Base-by-base conservation (phyloP, 1,140 invertebrate genomes). In the Drosophila parvula region DNA sequence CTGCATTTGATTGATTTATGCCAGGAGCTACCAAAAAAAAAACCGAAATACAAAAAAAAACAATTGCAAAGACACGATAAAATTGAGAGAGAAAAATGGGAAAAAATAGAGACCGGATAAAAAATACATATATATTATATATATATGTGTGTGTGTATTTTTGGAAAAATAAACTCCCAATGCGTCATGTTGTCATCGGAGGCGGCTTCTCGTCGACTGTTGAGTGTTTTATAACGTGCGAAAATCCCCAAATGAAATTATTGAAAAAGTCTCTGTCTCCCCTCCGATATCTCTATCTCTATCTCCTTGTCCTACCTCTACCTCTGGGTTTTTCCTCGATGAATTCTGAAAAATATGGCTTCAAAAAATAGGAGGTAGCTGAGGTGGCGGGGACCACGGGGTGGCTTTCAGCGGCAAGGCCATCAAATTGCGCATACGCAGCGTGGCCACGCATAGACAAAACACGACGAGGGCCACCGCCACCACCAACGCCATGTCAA, bases 1-100 rank as follows among this genome's bases (percentile, higher is more conserved):
- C 83, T 88, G 76, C 71, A 79, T 82, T 86, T 86, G 83, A 86
- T 86, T 86, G 82, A 86, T 86, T 86, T 86, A 88, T 86, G 83
- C 64, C 56, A 55, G 65, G 47, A 74, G 65, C 69, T 50, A 28
- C 45, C 55, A 68, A 38, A 51, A 63, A 64, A 38, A 43, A 65
- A 30, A 27, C 11, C 60, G 43, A 51, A 44, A 30, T 16, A 10
- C 18, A 27, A 14, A 11, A 53, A 48, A 59, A 34, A 51, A 43
- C 6, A 43, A 47, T 36, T 57, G 38, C 36, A 74, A 45, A 28
- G 14, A 27, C n/a, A 10, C 22, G 8, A 36, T 44, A 63, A 55
- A 50, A 34, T 38, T 51, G 80, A 60, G 56, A 30, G 32, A 44
- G 51, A 61, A 59, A 77, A 79, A 47, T 76, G 48, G 44, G 12